These are phyloP conservation scores for Xylophagus ater DNA, from an alignment of 2,888 invertebrate genomes.

Conservation along the genomic window DNA sequence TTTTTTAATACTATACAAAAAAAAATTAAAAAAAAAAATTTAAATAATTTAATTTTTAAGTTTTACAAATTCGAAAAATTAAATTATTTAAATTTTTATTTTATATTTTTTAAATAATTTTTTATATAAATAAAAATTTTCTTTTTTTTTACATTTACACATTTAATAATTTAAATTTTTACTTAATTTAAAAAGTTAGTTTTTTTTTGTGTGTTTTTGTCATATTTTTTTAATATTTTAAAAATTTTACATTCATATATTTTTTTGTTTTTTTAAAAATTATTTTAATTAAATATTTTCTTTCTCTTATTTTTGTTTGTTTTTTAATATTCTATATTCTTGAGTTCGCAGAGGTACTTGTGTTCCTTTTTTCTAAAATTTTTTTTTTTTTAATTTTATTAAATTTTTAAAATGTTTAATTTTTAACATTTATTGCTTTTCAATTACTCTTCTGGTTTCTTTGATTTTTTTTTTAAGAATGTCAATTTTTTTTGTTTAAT, in stretches of 20 bases:
- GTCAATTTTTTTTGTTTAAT: neutral
- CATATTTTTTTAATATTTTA: neutral
- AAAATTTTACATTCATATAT: too few relatives aligned
- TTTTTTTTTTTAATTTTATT: constrained; percentile 10
- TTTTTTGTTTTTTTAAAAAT: constrained; percentile 1
- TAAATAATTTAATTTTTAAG: neutral
- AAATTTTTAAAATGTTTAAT: constrained; percentile 6
- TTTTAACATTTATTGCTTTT: constrained; percentile 16
- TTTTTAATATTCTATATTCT: constrained; percentile 10
- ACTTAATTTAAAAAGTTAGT: constrained; percentile 8
- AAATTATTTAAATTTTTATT: neutral
- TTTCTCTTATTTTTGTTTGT: constrained; percentile 4
- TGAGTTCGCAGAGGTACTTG: constrained; percentile 19
- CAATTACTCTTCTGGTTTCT: constrained; percentile 6
- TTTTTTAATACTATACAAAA: constrained; percentile 4
- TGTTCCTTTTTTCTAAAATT: constrained; percentile 14
- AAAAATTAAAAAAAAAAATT: neutral
- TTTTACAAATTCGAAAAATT: neutral
- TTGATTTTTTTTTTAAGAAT: constrained; percentile 3
- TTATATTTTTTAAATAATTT: neutral
- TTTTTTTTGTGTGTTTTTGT: neutral
- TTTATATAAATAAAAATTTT: too few relatives aligned
- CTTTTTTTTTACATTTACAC: neutral
- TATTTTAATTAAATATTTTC: neutral
- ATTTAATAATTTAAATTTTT: neutral